Percentiles rank a stretch among this genome's conserved stretches.
phyloP scores from a whole-genome alignment of 2,797 vertebrate species.

The Mus caroli region DNA sequence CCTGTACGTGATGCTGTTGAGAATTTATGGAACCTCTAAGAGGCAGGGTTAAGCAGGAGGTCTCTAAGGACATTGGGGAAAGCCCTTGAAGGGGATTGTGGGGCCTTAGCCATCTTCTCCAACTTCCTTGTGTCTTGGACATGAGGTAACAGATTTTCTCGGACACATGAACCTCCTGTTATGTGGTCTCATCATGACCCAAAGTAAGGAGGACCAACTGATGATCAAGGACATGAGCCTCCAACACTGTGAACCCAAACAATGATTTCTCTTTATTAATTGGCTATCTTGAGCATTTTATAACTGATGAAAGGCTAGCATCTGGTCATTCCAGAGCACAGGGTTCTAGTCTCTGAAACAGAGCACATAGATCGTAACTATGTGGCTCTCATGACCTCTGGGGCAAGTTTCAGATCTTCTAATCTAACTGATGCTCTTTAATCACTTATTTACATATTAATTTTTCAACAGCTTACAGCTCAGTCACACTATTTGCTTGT shows the following conservation, averaged over 20 bases:
- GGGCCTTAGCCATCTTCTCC: background rate
- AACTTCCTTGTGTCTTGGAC: background rate
- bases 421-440: slow-evolving; percentile 6
- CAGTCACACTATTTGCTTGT: background rate
- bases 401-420: background rate
- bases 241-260: background rate
- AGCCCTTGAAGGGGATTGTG: background rate
- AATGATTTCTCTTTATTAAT: background rate
- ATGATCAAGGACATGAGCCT: background rate
- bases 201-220: background rate
- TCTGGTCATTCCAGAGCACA: background rate
- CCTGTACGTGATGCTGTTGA: background rate
- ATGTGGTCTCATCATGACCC: background rate
- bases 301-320: background rate
- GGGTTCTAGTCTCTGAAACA: background rate
- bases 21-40: background rate
- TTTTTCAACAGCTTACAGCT: background rate
- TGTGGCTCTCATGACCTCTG: background rate
- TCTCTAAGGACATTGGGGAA: background rate
- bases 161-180: background rate
- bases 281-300: background rate
- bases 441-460: background rate
- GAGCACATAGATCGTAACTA: background rate
- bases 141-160: background rate
- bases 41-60: background rate